Base-by-base conservation (phyloP, 2,888 invertebrate genomes). In the Stramonita haemastoma region DNA sequence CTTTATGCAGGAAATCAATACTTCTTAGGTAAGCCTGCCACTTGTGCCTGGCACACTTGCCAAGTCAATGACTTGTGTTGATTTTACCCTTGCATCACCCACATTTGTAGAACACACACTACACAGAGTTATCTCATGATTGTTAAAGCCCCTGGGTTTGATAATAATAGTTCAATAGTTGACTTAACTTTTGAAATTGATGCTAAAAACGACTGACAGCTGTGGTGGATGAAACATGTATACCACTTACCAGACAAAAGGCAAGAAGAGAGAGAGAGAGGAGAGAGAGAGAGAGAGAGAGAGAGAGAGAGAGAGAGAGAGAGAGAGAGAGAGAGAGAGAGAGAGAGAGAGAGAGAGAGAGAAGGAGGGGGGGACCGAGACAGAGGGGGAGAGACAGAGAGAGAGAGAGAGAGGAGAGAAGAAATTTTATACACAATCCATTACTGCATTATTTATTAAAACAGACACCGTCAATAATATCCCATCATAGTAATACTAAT, bases 1-100 rank as follows among this genome's bases (percentile, higher is more conserved):
- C 77, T 79, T 79, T 32, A 79, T 79, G 34, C 77, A 79, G 77
- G 77, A 79, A 77, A 79, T 79, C 77, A 79, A 79, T 79, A 79
- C 77, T 79, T 79, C 32, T 79, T 79, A 79, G 77, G 77, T 79
- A 83, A 46, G 46, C 36, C 36, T 83, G 46, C 36, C 81, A 83
- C 36, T 36, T 46, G 81, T 46, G 81, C 22, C 26, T 26, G 81
- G 81, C 81, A 83, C 81, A 46, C 11, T 17, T 6, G 81, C 36
- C 19, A 46, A 46, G 81, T 79, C 77, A 79, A 79, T 79, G 77
- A 79, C 77, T 77, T 32, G 11, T 79, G 77, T 34, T 79, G 77
- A 79, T 79, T 34, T 79, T 79, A 79, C 32, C 77, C 29, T 32
- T 79, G 77, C 77, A 79, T 79, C 77, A 79, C 77, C 77, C 34